These are phyloP conservation scores for Colostygia pectinataria DNA, from an alignment of 2,888 invertebrate species.

Conservation along the genomic window DNA sequence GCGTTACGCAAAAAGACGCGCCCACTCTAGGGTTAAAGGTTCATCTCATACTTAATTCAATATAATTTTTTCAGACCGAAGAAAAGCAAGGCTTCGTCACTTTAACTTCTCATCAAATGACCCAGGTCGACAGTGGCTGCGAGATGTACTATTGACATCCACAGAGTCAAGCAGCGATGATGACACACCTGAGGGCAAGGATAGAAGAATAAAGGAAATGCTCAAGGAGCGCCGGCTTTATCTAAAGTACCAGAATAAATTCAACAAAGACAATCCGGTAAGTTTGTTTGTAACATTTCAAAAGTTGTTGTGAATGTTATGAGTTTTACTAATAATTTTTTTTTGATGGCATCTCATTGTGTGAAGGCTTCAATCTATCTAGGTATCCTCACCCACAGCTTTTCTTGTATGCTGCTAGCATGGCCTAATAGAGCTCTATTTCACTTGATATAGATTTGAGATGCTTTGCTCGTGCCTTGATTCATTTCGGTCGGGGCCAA, in stretches of 20 bases:
- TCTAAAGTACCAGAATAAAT: background rate
- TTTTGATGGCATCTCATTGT: too few species aligned
- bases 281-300: background rate
- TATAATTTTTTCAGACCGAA: constrained; percentile 1
- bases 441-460: too few species aligned
- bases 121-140: background rate
- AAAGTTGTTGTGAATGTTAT: too few species aligned
- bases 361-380: too few species aligned
- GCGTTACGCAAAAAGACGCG: constrained; percentile 10
- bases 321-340: too few species aligned
- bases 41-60: too few species aligned
- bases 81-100: background rate
- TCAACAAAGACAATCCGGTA: constrained; percentile 1
- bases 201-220: constrained; percentile 2
- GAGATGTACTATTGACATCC: background rate
- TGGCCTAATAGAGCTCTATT: too few species aligned
- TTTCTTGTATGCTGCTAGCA: too few species aligned
- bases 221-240: background rate
- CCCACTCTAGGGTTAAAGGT: too few species aligned
- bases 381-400: too few species aligned
- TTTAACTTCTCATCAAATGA: background rate
- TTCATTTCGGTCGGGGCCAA: too few species aligned
- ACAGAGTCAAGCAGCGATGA: constrained; percentile 2
- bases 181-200: background rate
- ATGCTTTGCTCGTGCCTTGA: too few species aligned